Base-by-base conservation (phyloP, 2,888 invertebrate genomes). In the Trilocha varians region DNA sequence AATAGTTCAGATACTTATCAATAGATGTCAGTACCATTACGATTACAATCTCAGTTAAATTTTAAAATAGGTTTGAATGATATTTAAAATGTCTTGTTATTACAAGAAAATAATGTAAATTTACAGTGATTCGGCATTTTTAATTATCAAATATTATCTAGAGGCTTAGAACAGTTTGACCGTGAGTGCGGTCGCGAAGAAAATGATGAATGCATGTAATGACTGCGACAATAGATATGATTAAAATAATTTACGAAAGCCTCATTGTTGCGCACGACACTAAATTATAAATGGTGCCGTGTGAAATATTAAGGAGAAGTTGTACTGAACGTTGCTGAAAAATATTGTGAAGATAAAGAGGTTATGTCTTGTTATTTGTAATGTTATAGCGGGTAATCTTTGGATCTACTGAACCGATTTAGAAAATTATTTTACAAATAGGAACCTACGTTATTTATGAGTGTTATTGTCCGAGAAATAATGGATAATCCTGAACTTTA, bases 291-390 rank as follows among this genome's bases (percentile, higher is more conserved):
- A 52, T 70, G 50, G 80, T 75, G 78, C 47, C 78, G 80, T 53
- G 79, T 69, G 79, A 65, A 50, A 34, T 53, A 49, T 78, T 79
- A 83, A 83, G 78, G 69, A 36, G 70, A 57, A 57, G 63, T 32
- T 43, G 13, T 5, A 16, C 11, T 5, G 33, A 39, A n/a, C n/a
- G n/a, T n/a, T n/a, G n/a, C n/a, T n/a, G n/a, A n/a, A n/a, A n/a
- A n/a, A n/a, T n/a, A n/a, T n/a, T n/a, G n/a, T n/a, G n/a, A n/a
- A n/a, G n/a, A n/a, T n/a, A n/a, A n/a, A n/a, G n/a, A n/a, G n/a
- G n/a, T n/a, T n/a, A n/a, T n/a, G n/a, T n/a, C n/a, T n/a, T n/a
- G n/a, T n/a, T n/a, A n/a, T n/a, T n/a, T n/a, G n/a, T n/a, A n/a
- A n/a, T n/a, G n/a, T n/a, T n/a, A n/a, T n/a, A n/a, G n/a, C n/a